Percentiles rank a stretch among this genome's conserved stretches.
These are phyloP conservation scores for Merops nubicus DNA, from an alignment of 2,113 vertebrate genomes.

Conservation along the genomic window DNA sequence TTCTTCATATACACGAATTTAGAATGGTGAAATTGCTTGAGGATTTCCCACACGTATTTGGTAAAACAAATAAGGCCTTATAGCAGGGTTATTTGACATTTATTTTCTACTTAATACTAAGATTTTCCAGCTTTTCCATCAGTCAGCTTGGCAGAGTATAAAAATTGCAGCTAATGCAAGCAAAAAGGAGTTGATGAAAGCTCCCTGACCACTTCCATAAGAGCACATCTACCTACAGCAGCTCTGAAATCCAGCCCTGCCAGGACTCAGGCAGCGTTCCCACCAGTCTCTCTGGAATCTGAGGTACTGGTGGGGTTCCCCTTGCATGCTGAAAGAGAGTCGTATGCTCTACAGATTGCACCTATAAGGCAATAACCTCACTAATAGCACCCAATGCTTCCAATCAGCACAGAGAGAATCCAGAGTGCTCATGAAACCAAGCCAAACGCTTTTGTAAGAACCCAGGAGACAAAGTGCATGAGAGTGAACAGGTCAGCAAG, in stretches of 20 bases:
- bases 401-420: neutral
- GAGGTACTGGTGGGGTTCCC: neutral
- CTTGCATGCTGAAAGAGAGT: neutral
- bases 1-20: neutral
- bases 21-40: neutral
- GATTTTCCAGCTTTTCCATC: neutral
- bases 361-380: neutral
- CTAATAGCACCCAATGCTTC: neutral
- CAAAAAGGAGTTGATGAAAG: neutral
- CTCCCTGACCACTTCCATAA: rapidly evolving
- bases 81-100: neutral
- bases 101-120: neutral
- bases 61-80: neutral
- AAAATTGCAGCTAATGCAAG: neutral
- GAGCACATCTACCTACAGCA: neutral
- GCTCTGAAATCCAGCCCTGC: neutral
- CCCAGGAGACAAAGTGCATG: rapidly evolving
- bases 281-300: neutral
- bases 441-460: neutral
- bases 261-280: rapidly evolving
- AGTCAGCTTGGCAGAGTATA: neutral
- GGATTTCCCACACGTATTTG: neutral
- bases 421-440: neutral
- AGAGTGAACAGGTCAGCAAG: neutral
- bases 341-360: neutral